Evolutionary conservation across 1,140 invertebrate genomes (phyloP).

Genomic region (Drosophila subobscura): DNA sequence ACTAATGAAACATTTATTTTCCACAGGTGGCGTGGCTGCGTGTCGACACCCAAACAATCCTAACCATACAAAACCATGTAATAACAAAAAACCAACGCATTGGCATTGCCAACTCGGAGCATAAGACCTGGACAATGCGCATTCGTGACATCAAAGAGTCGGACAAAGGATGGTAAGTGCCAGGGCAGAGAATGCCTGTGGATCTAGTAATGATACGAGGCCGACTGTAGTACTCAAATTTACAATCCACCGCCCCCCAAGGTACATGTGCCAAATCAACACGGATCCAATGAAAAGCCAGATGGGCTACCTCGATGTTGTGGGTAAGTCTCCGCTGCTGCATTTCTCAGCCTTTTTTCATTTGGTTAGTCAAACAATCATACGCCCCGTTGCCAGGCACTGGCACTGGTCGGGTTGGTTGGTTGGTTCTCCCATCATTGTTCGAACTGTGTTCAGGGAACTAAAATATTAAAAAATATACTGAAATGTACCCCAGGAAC

Average conservation of each 20-base stretch:
- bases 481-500: constrained; percentile 3
- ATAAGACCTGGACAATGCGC: constrained; percentile 93
- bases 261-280: constrained; percentile 94
- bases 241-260: not conserved
- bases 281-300: constrained; percentile 94
- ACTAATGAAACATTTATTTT: constrained; percentile 9
- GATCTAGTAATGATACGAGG: not conserved
- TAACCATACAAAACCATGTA: constrained; percentile 94
- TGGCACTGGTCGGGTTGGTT: not conserved
- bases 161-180: constrained; percentile 89
- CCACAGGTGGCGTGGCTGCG: constrained; percentile 94
- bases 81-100: constrained; percentile 95
- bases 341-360: constrained; percentile 29
- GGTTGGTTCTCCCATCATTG: constrained; percentile 33
- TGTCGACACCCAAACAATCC: constrained; percentile 95
- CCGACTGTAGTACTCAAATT: too few species aligned
- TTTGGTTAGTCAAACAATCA: constrained; percentile 73
- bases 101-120: constrained; percentile 92
- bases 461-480: constrained; percentile 30
- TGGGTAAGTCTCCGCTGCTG: constrained; percentile 87
- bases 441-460: constrained; percentile 44
- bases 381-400: constrained; percentile 60
- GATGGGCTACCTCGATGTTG: constrained; percentile 93
- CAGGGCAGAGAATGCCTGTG: not conserved
- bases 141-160: constrained; percentile 90